phyloP scores from a whole-genome alignment of 2,113 vertebrate genomes.

The Nerophis ophidion region DNA sequence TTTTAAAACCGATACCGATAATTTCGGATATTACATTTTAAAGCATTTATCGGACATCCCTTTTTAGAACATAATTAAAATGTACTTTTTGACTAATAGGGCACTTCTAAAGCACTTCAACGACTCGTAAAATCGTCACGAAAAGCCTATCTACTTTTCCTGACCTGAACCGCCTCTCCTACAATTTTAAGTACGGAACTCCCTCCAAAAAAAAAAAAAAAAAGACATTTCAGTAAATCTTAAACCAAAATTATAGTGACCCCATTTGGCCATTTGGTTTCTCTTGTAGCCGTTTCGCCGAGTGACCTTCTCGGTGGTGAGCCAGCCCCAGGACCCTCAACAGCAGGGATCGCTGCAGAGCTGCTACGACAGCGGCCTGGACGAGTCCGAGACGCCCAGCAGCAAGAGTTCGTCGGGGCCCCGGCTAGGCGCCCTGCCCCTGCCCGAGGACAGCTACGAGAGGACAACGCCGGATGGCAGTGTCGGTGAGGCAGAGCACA shows the following conservation, averaged over 20 bases:
- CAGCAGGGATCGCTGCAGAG: slow-evolving; percentile 99
- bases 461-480: slow-evolving; percentile 99
- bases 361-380: slow-evolving; percentile 99
- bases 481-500: slow-evolving; percentile 99
- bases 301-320: slow-evolving; percentile 99
- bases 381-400: slow-evolving; percentile 99
- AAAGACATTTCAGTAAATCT: slow-evolving; percentile 1
- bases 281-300: slow-evolving; percentile 99
- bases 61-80: no score
- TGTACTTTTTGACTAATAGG: no score
- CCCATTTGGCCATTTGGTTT: slow-evolving; percentile 85
- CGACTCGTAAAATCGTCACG: background rate
- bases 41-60: no score
- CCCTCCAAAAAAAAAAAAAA: slow-evolving; percentile 1
- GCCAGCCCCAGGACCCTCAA: slow-evolving; percentile 99
- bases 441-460: slow-evolving; percentile 99
- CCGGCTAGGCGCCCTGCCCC: slow-evolving; percentile 97
- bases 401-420: slow-evolving; percentile 99
- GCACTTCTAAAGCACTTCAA: background rate
- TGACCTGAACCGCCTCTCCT: slow-evolving; percentile 16
- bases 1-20: no score
- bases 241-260: slow-evolving; percentile 77
- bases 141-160: slow-evolving; percentile 1
- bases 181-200: slow-evolving; percentile 33
- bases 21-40: no score